Evolutionary conservation across 2,113 vertebrate species (phyloP).

Genomic region (Gadus chalcogrammus): DNA sequence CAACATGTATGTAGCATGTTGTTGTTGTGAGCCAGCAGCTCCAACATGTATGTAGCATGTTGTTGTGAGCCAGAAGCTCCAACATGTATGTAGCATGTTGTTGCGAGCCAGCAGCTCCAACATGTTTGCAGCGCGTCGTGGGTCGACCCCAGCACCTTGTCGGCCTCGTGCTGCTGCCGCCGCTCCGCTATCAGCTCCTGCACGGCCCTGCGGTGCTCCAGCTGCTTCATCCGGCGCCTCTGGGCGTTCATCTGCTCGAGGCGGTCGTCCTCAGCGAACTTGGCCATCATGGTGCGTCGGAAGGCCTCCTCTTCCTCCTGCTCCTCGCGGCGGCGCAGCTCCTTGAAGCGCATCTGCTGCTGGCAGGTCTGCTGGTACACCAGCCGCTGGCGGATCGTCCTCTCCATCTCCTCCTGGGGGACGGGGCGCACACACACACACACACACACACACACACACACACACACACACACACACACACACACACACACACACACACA

Average conservation of each 20-base stretch:
- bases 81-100: no score
- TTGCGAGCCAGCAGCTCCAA: no score
- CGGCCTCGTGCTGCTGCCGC: slow-evolving; percentile 71
- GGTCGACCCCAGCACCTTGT: slow-evolving; percentile 73
- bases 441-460: no score
- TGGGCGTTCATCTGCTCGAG: slow-evolving; percentile 89
- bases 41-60: no score
- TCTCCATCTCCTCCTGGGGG: slow-evolving; percentile 80
- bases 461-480: no score
- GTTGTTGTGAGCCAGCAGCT: no score
- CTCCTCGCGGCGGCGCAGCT: slow-evolving; percentile 67
- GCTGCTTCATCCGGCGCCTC: slow-evolving; percentile 85
- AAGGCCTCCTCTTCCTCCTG: slow-evolving; percentile 82
- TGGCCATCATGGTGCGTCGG: slow-evolving; percentile 77
- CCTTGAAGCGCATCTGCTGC: slow-evolving; percentile 82
- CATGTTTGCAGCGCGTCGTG: neutral
- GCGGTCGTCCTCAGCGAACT: slow-evolving; percentile 88
- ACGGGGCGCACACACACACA: neutral
- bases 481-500: no score
- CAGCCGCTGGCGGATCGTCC: slow-evolving; percentile 77
- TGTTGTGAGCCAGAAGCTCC: no score
- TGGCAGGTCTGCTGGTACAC: slow-evolving; percentile 77
- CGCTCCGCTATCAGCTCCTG: slow-evolving; percentile 83
- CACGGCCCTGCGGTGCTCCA: slow-evolving; percentile 83
- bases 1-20: no score